Percentiles rank a stretch among this genome's conserved stretches.
phyloP scores from a whole-genome alignment of 2,113 vertebrate genomes.

The Amia ocellicauda region DNA sequence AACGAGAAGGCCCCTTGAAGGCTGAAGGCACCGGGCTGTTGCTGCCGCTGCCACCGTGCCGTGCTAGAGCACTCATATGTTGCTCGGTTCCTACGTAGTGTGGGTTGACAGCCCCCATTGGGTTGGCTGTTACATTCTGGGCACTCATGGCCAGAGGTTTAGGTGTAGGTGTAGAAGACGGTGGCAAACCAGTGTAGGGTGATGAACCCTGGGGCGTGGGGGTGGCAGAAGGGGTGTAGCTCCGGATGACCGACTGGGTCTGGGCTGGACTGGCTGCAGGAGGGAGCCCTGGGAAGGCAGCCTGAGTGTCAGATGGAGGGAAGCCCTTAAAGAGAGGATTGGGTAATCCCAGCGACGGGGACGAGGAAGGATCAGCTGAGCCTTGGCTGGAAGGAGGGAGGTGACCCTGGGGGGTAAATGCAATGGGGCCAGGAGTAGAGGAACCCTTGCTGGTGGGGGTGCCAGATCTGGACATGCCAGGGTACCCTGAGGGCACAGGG shows the following conservation, averaged over 20 bases:
- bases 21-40: conserved; percentile 84
- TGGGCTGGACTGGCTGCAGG: conserved; percentile 66
- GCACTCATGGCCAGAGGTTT: conserved; percentile 44
- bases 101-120: conserved; percentile 52
- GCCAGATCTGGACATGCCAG: conserved; percentile 66
- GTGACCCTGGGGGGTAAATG: conserved; percentile 11
- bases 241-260: conserved; percentile 72
- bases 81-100: conserved; percentile 51
- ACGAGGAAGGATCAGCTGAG: conserved; percentile 53
- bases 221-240: conserved; percentile 74
- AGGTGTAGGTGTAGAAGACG: conserved; percentile 52
- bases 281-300: conserved; percentile 59
- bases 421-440: conserved; percentile 56
- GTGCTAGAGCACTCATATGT: conserved; percentile 54
- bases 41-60: conserved; percentile 61
- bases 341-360: conserved; percentile 62
- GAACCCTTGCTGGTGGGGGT: conserved; percentile 52
- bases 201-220: conserved; percentile 66
- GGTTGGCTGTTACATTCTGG: conserved; percentile 32
- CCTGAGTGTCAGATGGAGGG: conserved; percentile 64
- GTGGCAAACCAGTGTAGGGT: conserved; percentile 61
- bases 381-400: conserved; percentile 34
- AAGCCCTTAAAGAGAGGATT: conserved; percentile 76
- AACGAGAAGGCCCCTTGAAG: conserved; percentile 84
- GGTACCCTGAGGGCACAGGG: conserved; percentile 67